Evolutionary conservation across 2,113 vertebrate species (phyloP).

Genomic region (Dicerorhinus sumatrensis): DNA sequence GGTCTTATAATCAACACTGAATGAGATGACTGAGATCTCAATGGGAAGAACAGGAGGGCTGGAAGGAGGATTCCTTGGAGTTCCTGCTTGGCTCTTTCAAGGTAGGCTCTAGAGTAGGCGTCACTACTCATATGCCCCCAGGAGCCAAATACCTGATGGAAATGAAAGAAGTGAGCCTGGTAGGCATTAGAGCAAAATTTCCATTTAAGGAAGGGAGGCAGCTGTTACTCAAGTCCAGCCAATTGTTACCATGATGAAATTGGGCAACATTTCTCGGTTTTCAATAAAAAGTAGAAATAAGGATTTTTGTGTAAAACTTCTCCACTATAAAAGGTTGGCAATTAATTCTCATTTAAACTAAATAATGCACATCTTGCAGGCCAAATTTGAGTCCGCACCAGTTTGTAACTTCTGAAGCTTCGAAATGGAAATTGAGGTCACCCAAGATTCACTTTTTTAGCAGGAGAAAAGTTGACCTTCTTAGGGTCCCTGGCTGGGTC

Average conservation of each 20-base stretch:
- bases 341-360: neutral
- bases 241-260: neutral
- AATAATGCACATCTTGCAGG: neutral
- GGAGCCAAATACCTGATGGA: neutral
- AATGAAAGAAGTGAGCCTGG: neutral
- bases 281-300: neutral
- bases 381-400: neutral
- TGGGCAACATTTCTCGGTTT: neutral
- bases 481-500: neutral
- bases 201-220: neutral
- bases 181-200: neutral
- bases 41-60: neutral
- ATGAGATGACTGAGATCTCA: neutral
- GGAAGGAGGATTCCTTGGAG: neutral
- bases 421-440: neutral
- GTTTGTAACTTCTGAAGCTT: neutral
- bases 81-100: neutral
- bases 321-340: neutral
- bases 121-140: neutral
- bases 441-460: neutral
- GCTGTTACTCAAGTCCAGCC: neutral
- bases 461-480: neutral
- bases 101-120: neutral
- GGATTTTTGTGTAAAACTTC: neutral
- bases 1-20: neutral